Base-by-base conservation (phyloP, 1,140 invertebrate genomes). In the Agraylea sexmaculata region DNA sequence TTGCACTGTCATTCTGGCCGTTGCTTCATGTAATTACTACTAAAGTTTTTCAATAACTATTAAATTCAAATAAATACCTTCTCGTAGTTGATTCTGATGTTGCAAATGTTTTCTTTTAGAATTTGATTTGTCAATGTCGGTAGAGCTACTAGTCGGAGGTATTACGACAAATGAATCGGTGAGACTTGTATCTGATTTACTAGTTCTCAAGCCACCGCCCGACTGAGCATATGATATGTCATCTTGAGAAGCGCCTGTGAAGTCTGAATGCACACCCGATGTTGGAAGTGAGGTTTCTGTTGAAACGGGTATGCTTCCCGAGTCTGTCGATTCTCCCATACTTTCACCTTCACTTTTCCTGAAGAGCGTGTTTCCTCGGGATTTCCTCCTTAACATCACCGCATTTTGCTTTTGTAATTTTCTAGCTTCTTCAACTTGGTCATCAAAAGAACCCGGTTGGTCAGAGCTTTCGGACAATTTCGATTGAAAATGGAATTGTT, bases 131-230 rank as follows among this genome's bases (percentile, higher is more conserved):
- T 49, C 47, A 12, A 49, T 44, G 19, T 49, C 40, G 11, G 32
- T 16, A 3, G 21, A 32, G 28, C 46, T 49, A 4, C 25, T 37
- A 13, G 33, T 43, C 49, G 78, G 77, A 3, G 74, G 74, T 8
- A 91, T 72, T 44, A 91, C 69, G 1, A 90, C 87, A 66, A 93
- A 94, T 20, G 85, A 85, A 51, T 93, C 90, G 0, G 84, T 88
- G 2, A 92, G 69, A 57, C 85, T 90, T 0, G 86, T 91, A 53
- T 91, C 87, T 30, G 85, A 89, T 66, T 91, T 91, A 56, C 86
- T 90, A 1, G 80, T 70, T 23, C 83, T 69, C 43, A 87, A 69
- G 3, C 63, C 68, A 11, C 55, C 50, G 7, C 34, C 21, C 1
- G 43, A n/a, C 31, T 42, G 42, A 13, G 46, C 37, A 35, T 47